Evolutionary conservation across 2,113 vertebrate species (phyloP).

Genomic region (Myiozetetes cayanensis): DNA sequence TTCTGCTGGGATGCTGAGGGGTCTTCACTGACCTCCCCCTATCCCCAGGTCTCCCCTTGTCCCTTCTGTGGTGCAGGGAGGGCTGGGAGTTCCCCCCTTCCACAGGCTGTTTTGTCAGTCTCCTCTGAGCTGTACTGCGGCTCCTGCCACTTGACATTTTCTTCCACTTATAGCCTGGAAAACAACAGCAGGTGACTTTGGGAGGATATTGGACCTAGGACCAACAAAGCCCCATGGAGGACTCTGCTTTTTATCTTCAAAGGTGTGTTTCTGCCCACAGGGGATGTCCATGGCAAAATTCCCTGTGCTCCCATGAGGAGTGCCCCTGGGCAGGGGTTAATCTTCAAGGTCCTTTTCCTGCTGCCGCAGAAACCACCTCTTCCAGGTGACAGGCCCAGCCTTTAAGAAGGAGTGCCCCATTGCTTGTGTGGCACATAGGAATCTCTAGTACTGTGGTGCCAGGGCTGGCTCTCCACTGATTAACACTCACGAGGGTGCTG

Average conservation of each 20-base stretch:
- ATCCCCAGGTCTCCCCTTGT: neutral
- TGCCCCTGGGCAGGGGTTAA: neutral
- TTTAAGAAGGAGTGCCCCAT: fast-evolving
- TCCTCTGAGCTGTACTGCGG: neutral
- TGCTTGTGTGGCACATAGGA: neutral
- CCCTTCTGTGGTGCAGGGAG: fast-evolving
- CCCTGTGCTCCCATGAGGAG: fast-evolving
- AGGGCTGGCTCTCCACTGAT: neutral
- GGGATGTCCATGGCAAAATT: neutral
- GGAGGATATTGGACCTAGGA: too few relatives aligned
- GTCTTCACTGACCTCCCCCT: fast-evolving
- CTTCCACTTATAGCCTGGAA: neutral
- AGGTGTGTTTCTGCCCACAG: neutral
- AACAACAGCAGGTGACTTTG: neutral
- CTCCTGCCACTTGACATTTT: neutral
- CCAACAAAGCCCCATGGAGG: fast-evolving
- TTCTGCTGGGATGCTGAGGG: neutral
- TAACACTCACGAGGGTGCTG: neutral
- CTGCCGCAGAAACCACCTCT: neutral
- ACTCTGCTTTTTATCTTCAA: neutral
- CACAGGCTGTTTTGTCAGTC: neutral
- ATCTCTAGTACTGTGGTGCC: neutral
- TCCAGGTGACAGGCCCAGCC: neutral
- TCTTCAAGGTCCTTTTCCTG: fast-evolving
- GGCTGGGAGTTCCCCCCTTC: neutral